Conservation (phyloP, 1,140 invertebrate genomes). For the Drosophila lacteicornis region DNA sequence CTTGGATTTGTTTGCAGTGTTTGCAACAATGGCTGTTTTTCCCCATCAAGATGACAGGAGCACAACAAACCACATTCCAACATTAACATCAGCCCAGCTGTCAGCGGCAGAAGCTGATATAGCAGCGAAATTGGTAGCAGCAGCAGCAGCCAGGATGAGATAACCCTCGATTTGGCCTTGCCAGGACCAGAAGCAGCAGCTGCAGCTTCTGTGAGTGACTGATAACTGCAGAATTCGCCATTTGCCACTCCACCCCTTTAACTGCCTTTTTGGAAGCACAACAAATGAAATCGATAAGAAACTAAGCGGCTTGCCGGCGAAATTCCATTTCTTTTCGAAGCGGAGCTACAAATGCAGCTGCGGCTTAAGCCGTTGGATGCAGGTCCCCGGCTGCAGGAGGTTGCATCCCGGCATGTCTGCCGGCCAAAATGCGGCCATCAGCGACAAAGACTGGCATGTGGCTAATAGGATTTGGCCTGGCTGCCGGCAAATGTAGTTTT, state of each 20-base stretch:
- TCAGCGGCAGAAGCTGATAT: conserved; percentile 25
- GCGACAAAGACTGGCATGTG: conserved; percentile 66
- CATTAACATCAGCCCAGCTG: conserved; percentile 51
- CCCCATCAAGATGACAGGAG: conserved; percentile 15
- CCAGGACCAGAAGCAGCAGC: conserved; percentile 15
- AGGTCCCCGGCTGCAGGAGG: conserved; percentile 37
- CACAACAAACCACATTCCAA: conserved; percentile 40
- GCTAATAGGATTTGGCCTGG: conserved; percentile 75
- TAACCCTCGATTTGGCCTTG: conserved; percentile 34
- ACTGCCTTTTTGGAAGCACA: conserved; percentile 18
- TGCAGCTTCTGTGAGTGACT: conserved; percentile 51
- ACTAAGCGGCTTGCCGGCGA: conserved; percentile 69
- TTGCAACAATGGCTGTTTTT: conserved; percentile 12
- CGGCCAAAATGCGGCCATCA: conserved; percentile 57
- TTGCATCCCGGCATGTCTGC: conserved; percentile 42
- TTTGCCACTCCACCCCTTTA: conserved; percentile 15
- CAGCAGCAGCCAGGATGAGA: conserved; percentile 14
- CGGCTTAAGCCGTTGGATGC: conserved; percentile 45
- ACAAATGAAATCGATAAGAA: conserved; percentile 58
- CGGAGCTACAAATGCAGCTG: conserved; percentile 23
- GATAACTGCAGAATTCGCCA: conserved; percentile 52
- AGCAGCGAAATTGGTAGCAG: conserved; percentile 10
- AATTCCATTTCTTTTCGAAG: conserved; percentile 57
- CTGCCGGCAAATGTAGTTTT: conserved; percentile 40
- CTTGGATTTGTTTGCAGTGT: background rate